Evolutionary conservation across 2,797 vertebrate species (phyloP), one percentile per base, ranked within the genome.

Genomic region (Muscicapa comitata): DNA sequence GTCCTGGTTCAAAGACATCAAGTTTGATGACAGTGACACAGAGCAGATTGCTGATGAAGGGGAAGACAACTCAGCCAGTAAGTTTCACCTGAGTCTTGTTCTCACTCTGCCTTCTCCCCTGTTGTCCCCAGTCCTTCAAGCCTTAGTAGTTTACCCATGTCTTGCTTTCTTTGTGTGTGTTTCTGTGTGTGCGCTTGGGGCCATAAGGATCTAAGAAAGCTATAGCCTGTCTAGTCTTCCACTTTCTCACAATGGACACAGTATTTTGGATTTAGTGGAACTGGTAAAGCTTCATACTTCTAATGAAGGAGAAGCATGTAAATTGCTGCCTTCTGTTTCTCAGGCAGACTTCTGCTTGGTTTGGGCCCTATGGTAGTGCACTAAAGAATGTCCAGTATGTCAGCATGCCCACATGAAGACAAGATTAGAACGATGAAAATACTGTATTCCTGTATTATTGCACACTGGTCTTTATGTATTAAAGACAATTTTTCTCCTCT

Each of bases 1-100:
- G 5, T 99, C 99, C 9, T 99, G 99, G 99, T 99, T 99, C 97
- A 99, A 99, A 97, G 99, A 99, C 97, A 99, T 99, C 90, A 99
- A 99, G 97, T 99, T 99, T 97, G 99, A 99, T 81, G 99, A 99
- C 97, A 99, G 99, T 38, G 99, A 99, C 98, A 98, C 98, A 1
- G 99, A 99, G 83, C 99, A 99, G 96, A 98, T 99, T 26, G 98
- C 98, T 68, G 99, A 99, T 78, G 99, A 99, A 95, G 98, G 97
- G 8, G 99, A 99, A 43, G 98, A 99, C 97, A 98, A 98, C 91
- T 97, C 98, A 97, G 97, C 98, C 78, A 99, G 98, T 99, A 97
- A 98, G 98, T 98, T 95, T 94, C 48, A 33, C 10, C 23, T 33
- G 42, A 59, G 21, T 68, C 66, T 65, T 59, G 13, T 72, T 81